phyloP scores from a whole-genome alignment of 2,888 invertebrate genomes.

The Chymomyza amoena region DNA sequence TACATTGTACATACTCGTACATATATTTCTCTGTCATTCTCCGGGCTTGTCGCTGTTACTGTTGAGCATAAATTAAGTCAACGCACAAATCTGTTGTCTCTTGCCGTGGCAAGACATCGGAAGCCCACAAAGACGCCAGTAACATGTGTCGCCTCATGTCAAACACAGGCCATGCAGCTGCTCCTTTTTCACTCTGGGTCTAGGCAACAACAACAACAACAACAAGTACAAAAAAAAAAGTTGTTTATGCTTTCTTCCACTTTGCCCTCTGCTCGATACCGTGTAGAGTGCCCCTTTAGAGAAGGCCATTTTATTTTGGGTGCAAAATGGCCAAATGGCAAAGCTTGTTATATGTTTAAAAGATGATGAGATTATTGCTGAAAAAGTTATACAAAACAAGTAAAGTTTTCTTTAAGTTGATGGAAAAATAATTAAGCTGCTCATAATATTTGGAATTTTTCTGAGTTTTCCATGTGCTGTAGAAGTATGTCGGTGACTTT shows the following conservation, averaged over 20 bases:
- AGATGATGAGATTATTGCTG: conserved; percentile 2
- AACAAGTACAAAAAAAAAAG: not conserved
- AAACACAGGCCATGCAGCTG: conserved; percentile 9
- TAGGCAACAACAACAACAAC: not conserved
- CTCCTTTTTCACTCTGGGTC: not conserved
- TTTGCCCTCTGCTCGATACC: conserved; percentile 1
- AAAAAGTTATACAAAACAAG: not conserved
- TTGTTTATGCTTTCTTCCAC: not conserved
- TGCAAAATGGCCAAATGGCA: not conserved
- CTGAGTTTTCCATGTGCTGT: not conserved
- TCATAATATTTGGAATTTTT: not conserved
- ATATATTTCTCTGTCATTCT: conserved; percentile 7
- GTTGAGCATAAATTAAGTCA: conserved; percentile 41
- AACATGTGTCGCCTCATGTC: conserved; percentile 41
- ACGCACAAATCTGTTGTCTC: conserved; percentile 8
- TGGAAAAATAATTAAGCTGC: not conserved
- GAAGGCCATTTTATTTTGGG: not conserved
- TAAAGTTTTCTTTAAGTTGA: not conserved
- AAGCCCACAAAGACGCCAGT: conserved; percentile 33
- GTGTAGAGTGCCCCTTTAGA: not conserved
- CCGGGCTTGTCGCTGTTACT: conserved; percentile 25
- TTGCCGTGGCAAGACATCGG: conserved; percentile 11
- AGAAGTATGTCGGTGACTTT: not conserved
- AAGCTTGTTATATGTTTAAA: conserved; percentile 1
- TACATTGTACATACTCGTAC: conserved; percentile 22